Evolutionary conservation across 1,140 invertebrate genomes (phyloP).

Genomic region (Coelopa frigida): DNA sequence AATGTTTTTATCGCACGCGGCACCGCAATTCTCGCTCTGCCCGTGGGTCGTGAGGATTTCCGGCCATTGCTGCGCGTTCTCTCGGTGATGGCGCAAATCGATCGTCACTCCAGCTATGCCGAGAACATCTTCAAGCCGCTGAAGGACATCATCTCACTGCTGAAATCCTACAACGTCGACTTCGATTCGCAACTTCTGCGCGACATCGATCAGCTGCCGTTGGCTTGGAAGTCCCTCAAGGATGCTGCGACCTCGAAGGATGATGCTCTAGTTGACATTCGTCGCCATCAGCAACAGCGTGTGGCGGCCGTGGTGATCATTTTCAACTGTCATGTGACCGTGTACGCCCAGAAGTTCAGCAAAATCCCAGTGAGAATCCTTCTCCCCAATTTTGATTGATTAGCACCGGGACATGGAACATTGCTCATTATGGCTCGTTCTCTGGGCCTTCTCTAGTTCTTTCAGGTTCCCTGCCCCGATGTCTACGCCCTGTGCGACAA

Average conservation of each 20-base stretch:
- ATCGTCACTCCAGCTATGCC: conserved; percentile 51
- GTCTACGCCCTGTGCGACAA: conserved; percentile 63
- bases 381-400: neutral
- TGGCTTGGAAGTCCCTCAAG: conserved; percentile 83
- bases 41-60: conserved; percentile 56
- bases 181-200: conserved; percentile 46
- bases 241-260: conserved; percentile 73
- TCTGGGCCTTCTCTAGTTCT: conserved; percentile 62
- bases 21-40: conserved; percentile 50
- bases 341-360: conserved; percentile 61
- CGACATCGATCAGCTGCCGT: conserved; percentile 68
- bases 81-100: conserved; percentile 53
- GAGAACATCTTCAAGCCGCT: conserved; percentile 77
- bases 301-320: conserved; percentile 63
- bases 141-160: conserved; percentile 66
- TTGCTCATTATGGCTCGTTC: neutral
- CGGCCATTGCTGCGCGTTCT: conserved; percentile 50
- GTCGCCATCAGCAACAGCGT: conserved; percentile 55
- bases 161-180: conserved; percentile 68
- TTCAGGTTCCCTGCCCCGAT: conserved; percentile 53
- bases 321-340: conserved; percentile 66
- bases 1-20: conserved; percentile 55
- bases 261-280: conserved; percentile 74
- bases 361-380: conserved; percentile 45
- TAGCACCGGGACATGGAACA: neutral